phyloP scores from a whole-genome alignment of 2,797 vertebrate genomes.

The Taenioides sp. region DNA sequence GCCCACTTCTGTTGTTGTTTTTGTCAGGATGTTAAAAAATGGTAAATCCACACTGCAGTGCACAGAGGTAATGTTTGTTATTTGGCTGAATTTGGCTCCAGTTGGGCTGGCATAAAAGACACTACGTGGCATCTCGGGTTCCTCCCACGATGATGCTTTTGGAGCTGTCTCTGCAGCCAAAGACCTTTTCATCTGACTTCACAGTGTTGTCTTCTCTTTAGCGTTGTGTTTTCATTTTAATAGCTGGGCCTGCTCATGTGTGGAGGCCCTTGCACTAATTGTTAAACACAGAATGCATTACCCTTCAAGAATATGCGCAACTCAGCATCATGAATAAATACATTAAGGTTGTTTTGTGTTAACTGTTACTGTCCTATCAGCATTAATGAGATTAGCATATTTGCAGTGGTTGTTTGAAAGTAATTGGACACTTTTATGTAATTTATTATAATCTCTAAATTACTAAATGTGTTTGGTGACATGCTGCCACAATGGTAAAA shows the following conservation, averaged over 20 bases:
- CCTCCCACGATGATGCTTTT: conserved; percentile 50
- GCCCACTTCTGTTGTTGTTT: conserved; percentile 35
- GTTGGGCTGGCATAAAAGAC: conserved; percentile 62
- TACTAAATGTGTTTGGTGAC: too few species aligned
- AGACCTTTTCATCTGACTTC: conserved; percentile 42
- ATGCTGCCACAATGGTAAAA: too few species aligned
- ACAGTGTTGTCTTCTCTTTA: conserved; percentile 24
- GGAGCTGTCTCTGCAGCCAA: conserved; percentile 40
- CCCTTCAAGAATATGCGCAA: conserved; percentile 2
- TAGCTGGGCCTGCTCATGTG: not conserved
- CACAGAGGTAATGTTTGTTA: conserved; percentile 33
- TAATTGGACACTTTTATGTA: not conserved
- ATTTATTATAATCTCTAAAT: too few species aligned
- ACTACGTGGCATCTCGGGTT: conserved; percentile 50
- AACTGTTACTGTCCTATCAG: not conserved
- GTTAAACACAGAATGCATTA: conserved; percentile 6
- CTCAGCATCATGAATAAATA: conserved; percentile 1
- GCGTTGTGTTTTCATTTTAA: conserved; percentile 5
- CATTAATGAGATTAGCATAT: not conserved
- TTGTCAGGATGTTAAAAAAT: conserved; percentile 41
- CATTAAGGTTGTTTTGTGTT: not conserved
- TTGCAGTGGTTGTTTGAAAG: not conserved
- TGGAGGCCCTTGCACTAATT: conserved; percentile 7
- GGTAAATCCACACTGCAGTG: conserved; percentile 30
- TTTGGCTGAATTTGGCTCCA: conserved; percentile 39